Percentiles rank a stretch among this genome's conserved stretches.
These are phyloP conservation scores for Bombycilla garrulus DNA, from an alignment of 2,113 vertebrate species.

Conservation along the genomic window DNA sequence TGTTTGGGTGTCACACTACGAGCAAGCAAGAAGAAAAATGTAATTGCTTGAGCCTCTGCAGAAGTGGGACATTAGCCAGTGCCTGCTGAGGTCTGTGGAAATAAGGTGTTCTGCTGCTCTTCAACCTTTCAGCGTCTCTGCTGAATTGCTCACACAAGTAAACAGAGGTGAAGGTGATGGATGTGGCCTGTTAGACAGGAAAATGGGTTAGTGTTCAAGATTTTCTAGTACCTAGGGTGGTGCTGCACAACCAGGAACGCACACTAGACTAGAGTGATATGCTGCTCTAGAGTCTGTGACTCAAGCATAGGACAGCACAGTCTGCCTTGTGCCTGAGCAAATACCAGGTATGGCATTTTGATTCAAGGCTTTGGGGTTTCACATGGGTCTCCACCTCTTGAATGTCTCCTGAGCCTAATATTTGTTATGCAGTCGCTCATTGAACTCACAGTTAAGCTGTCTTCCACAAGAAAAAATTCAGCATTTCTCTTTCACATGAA, in stretches of 20 bases:
- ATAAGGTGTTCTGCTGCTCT: not conserved
- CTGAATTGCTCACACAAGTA: not conserved
- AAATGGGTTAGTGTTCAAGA: not conserved
- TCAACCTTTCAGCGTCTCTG: not conserved
- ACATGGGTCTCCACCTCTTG: not conserved
- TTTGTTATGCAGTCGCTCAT: not conserved
- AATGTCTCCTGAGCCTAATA: not conserved
- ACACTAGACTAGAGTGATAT: rapidly evolving
- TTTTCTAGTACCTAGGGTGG: not conserved
- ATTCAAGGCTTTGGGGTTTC: not conserved
- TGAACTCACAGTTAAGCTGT: not conserved
- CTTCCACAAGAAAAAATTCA: not conserved
- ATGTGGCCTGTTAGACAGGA: not conserved
- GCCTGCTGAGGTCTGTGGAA: not conserved
- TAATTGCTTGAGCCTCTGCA: not conserved
- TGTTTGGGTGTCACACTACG: not conserved
- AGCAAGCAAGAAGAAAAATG: not conserved
- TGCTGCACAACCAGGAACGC: not conserved
- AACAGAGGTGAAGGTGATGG: not conserved
- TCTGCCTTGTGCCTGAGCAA: not conserved
- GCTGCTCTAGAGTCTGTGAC: not conserved
- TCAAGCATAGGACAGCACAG: rapidly evolving
- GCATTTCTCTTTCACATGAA: not conserved
- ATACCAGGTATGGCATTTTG: not conserved
- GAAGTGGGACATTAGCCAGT: not conserved